Conservation (phyloP, 2,888 invertebrate species). For the Morinoia aosen region DNA sequence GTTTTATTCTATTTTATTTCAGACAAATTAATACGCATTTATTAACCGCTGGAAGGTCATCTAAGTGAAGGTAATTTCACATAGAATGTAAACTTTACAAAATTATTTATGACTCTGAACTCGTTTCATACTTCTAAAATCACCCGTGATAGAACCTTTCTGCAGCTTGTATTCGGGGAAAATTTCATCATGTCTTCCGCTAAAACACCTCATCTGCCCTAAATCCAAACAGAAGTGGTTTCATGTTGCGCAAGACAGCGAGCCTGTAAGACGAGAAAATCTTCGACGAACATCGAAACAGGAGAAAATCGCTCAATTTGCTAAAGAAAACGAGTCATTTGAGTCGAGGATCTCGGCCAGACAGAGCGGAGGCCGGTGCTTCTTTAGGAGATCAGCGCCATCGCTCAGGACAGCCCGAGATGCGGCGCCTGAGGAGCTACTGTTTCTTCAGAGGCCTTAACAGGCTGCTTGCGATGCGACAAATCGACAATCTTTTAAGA, state of each 20-base stretch:
- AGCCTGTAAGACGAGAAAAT: neutral
- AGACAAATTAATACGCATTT: too few relatives aligned
- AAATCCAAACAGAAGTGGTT: neutral
- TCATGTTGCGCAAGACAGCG: neutral
- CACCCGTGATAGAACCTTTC: neutral
- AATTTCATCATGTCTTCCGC: neutral
- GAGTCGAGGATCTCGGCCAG: neutral
- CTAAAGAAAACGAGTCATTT: neutral
- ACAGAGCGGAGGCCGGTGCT: neutral
- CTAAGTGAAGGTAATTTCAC: neutral
- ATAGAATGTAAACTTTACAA: neutral
- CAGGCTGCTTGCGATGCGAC: neutral
- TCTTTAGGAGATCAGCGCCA: neutral
- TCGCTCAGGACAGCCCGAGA: neutral
- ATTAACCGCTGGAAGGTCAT: neutral
- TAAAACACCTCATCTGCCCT: neutral
- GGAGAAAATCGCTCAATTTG: conserved; percentile 17
- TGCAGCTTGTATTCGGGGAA: neutral
- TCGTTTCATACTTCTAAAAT: neutral
- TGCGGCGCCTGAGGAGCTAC: neutral
- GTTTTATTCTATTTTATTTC: too few relatives aligned
- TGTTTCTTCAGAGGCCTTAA: neutral
- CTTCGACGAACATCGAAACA: neutral
- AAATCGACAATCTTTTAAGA: neutral
- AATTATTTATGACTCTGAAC: neutral